Conservation (phyloP, 2,797 vertebrate genomes). For the Pangasius krempfi region DNA sequence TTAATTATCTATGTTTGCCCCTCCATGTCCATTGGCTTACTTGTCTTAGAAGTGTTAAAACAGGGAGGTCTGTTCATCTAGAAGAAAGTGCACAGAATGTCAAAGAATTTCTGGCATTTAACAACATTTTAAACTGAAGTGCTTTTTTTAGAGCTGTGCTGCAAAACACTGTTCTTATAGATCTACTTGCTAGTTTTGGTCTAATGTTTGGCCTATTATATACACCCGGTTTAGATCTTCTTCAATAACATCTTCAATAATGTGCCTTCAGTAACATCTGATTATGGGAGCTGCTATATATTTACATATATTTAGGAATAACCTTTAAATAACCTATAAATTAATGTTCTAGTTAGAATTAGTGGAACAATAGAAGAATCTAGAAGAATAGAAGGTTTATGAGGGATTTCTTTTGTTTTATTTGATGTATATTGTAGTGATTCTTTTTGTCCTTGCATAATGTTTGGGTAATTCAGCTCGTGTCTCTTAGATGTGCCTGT, state of each 20-base stretch:
- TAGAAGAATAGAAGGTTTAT: too few relatives aligned
- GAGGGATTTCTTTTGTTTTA: neutral
- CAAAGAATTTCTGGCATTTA: slow-evolving; percentile 18
- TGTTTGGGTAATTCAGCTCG: neutral
- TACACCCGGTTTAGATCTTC: neutral
- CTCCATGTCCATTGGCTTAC: neutral
- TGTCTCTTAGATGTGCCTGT: neutral
- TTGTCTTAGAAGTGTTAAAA: neutral
- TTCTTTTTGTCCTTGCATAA: neutral
- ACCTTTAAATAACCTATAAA: neutral
- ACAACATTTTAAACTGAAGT: slow-evolving; percentile 6
- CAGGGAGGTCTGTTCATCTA: neutral
- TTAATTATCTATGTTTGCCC: neutral
- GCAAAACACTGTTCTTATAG: neutral
- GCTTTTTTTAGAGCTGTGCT: slow-evolving; percentile 10
- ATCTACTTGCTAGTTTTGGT: neutral
- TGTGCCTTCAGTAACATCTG: neutral
- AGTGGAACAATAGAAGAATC: too few relatives aligned
- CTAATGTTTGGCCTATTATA: neutral
- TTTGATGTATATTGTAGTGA: neutral
- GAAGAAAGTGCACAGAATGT: neutral
- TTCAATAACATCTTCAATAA: neutral
- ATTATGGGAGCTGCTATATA: neutral
- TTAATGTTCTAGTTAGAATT: neutral
- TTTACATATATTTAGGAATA: neutral